phyloP scores from a whole-genome alignment of 1,140 invertebrate genomes.

The Frieseomelitta varia region DNA sequence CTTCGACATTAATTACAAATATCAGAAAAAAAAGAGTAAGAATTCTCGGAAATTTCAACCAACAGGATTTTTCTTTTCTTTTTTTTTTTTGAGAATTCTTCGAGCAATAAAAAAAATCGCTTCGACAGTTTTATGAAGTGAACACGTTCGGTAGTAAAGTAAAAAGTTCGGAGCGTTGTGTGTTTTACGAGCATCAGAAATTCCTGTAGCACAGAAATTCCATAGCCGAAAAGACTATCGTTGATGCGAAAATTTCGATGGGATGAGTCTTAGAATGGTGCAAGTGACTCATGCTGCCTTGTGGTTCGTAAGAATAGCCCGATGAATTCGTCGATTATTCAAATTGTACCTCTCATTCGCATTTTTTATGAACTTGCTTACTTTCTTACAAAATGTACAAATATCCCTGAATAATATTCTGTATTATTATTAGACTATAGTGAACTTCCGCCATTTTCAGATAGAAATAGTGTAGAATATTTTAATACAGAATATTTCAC shows the following conservation, averaged over 20 bases:
- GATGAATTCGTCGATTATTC: background rate
- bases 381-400: no score
- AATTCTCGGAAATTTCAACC: background rate
- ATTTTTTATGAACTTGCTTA: no score
- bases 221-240: background rate
- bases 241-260: background rate
- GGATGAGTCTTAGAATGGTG: background rate
- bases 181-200: background rate
- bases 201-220: background rate
- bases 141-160: background rate
- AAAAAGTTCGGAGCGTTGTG: background rate
- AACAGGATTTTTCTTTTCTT: background rate
- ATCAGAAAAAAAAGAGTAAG: no score
- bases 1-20: no score
- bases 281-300: background rate
- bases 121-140: background rate
- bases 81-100: background rate
- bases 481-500: background rate
- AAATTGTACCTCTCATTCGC: background rate
- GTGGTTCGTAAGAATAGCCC: background rate
- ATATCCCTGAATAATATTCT: no score
- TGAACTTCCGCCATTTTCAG: no score
- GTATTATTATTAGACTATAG: background rate
- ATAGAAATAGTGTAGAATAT: no score
- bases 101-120: background rate